Evolutionary conservation across 2,888 invertebrate species (phyloP), one percentile per base, ranked within the genome.

Genomic region (Leptinotarsa rubiginosa): DNA sequence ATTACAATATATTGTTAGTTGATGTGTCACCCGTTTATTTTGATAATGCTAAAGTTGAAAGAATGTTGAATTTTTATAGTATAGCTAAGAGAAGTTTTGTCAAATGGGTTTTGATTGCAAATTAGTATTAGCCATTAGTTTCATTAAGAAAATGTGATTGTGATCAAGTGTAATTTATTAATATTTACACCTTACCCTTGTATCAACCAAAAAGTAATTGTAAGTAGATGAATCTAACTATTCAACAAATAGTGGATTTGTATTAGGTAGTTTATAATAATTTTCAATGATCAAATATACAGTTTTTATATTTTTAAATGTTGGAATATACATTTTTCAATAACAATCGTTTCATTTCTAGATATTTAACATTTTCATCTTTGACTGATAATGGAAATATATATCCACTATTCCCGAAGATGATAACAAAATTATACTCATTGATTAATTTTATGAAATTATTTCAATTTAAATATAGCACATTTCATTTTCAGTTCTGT

Each of bases 271-370:
- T 41, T 59, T 41, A 56, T 25, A 22, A 59, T 62, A 74, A 62
- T 59, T 64, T 52, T 67, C 62, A 66, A 71, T 78, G 75, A 75
- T 77, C 73, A 77, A 73, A 69, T 69, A 69, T 59, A 69, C 69
- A 69, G 78, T 79, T 77, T 77, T 78, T 79, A 79, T 77, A 79
- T 79, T 79, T 77, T 77, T 78, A 72, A 77, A 75, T 76, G 76
- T 76, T 79, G 75, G 71, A 79, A 79, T 79, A 79, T 76, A 79
- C 70, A 75, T 77, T 78, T 77, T 77, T 71, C 70, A 75, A 70
- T 65, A 72, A 62, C 0, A 10, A 16, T 16, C 10, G 62, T 62
- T 65, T 59, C 49, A 15, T 15, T 31, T 16, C 69, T 70, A 65
- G 15, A 15, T 22, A 52, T 72, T 25, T 16, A 16, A 50, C 50